A percentile compares a stretch with the other conserved stretches of the same genome.
Evolutionary conservation across 2,888 invertebrate genomes (phyloP).

Genomic region (Podotricha telesiphe): DNA sequence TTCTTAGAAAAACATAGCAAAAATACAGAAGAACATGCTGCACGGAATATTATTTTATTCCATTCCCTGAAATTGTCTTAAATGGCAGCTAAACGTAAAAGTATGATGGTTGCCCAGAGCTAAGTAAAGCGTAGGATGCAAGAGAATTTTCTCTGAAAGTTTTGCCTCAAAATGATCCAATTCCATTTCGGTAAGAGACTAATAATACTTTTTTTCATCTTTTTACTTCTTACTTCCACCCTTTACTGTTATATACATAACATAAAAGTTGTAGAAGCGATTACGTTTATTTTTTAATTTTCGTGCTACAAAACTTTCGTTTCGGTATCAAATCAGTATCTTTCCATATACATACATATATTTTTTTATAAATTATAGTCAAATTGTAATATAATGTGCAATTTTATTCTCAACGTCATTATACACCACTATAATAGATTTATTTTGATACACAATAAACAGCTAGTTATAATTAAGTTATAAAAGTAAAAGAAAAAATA

Average conservation of each 20-base stretch:
- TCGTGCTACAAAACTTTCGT: not conserved
- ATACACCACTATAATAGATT: not conserved
- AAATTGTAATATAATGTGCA: too few relatives aligned
- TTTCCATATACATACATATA: not conserved
- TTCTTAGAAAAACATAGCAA: conserved; percentile 47
- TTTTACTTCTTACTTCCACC: conserved; percentile 83
- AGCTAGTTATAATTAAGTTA: not conserved
- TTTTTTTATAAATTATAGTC: not conserved
- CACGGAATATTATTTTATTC: conserved; percentile 61
- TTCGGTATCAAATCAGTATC: not conserved
- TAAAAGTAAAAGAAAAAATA: not conserved
- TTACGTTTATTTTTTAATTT: conserved; percentile 1
- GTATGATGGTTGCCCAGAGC: conserved; percentile 75
- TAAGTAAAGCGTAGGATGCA: conserved; percentile 78
- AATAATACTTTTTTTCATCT: conserved; percentile 83
- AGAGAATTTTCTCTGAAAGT: conserved; percentile 77
- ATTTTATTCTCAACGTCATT: too few relatives aligned
- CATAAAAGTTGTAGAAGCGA: conserved; percentile 61
- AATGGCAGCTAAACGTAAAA: conserved; percentile 75
- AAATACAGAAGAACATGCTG: conserved; percentile 56
- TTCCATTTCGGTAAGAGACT: conserved; percentile 84
- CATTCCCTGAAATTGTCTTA: conserved; percentile 68
- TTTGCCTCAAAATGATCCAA: conserved; percentile 81
- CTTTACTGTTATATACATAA: conserved; percentile 80
- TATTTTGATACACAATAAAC: not conserved